Conservation (phyloP, 2,113 vertebrate genomes). For the Macroglossus sobrinus region DNA sequence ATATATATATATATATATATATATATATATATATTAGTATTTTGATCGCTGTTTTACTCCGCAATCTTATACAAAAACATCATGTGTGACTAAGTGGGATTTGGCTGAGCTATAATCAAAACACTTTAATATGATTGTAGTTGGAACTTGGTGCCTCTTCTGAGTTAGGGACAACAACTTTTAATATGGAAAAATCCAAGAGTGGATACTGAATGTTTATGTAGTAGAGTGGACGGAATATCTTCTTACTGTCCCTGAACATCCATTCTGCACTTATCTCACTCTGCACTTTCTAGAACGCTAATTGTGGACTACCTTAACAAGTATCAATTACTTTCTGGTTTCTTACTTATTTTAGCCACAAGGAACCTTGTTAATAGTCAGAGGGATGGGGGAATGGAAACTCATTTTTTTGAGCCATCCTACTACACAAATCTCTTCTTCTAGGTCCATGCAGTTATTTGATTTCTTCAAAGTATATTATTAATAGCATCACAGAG, state of each 20-base stretch:
- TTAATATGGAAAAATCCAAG: not conserved
- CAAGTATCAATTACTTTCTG: not conserved
- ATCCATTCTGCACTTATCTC: not conserved
- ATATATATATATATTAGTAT: not conserved
- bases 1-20: not conserved
- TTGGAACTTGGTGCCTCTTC: accelerated
- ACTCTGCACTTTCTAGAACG: not conserved
- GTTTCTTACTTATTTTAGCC: not conserved
- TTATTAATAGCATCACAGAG: not conserved
- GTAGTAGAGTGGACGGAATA: not conserved
- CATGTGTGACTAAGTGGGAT: not conserved
- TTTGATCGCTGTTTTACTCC: not conserved
- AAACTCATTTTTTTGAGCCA: not conserved
- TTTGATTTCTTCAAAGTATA: not conserved
- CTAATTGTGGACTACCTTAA: not conserved
- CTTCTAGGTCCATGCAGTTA: not conserved
- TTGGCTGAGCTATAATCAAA: not conserved
- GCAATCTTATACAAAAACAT: not conserved
- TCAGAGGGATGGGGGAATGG: not conserved
- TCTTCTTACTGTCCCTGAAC: not conserved
- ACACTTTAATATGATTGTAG: not conserved
- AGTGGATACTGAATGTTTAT: not conserved
- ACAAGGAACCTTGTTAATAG: not conserved
- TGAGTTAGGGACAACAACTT: not conserved
- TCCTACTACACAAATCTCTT: not conserved